Percentiles rank a stretch among this genome's conserved stretches.
Conservation (phyloP, 1,140 invertebrate species). For the Andrena cerasifolii region DNA sequence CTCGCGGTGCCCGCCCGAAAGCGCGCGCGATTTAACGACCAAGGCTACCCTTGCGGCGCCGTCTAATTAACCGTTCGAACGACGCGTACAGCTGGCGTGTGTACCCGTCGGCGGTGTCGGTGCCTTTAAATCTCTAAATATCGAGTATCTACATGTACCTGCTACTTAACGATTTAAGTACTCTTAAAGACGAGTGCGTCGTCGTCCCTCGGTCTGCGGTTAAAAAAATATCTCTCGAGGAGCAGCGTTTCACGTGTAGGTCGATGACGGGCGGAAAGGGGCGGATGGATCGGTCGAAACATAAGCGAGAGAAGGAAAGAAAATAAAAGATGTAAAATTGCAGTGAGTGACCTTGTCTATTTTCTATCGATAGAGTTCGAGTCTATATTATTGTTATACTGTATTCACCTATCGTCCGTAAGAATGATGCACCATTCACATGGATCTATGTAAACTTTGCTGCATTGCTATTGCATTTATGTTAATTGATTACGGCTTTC, state of each 20-base stretch:
- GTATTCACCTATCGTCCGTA: slow-evolving; percentile 75
- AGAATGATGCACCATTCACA: slow-evolving; percentile 71
- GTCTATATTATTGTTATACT: slow-evolving; percentile 78
- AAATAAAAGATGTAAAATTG: slow-evolving; percentile 61
- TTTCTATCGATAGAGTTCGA: slow-evolving; percentile 77
- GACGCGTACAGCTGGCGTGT: slow-evolving; percentile 19
- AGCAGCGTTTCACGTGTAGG: slow-evolving; percentile 34
- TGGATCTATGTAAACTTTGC: slow-evolving; percentile 66
- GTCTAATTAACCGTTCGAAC: slow-evolving; percentile 26
- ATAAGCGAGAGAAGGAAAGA: slow-evolving; percentile 1
- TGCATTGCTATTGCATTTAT: slow-evolving; percentile 66
- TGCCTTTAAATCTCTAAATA: slow-evolving; percentile 32
- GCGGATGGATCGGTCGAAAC: slow-evolving; percentile 10
- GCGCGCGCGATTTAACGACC: neutral
- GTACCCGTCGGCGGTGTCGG: neutral
- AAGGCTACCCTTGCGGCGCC: slow-evolving; percentile 25
- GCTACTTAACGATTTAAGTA: slow-evolving; percentile 37
- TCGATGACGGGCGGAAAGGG: neutral
- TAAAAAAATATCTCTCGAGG: slow-evolving; percentile 62
- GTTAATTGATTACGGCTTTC: slow-evolving; percentile 51
- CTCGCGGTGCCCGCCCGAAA: slow-evolving; percentile 13
- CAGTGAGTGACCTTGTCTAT: slow-evolving; percentile 79
- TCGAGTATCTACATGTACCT: slow-evolving; percentile 38
- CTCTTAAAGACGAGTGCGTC: slow-evolving; percentile 6
- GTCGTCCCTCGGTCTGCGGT: slow-evolving; percentile 40